Evolutionary conservation across 2,797 vertebrate species (phyloP), one percentile per base, ranked within the genome.

Genomic region (Hemibagrus guttatus): DNA sequence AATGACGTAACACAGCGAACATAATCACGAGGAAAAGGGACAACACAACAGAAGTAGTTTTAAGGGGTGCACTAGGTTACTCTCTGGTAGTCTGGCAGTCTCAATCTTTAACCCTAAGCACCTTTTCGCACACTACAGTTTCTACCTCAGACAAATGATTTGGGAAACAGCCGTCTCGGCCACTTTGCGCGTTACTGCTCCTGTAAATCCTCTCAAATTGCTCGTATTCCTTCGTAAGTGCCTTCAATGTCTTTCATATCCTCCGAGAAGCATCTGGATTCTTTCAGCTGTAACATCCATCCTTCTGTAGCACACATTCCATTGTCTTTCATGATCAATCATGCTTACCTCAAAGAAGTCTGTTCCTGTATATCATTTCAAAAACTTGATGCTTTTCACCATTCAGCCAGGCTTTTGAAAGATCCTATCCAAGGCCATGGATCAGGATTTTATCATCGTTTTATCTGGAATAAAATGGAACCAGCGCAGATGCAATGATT

Each of bases 181-280:
- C 56, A 80, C 76, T 59, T 26, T 59, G 56, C 17, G 2, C 56
- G 14, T 80, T 39, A 61, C 21, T 59, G 31, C 56, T 80, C 26
- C 3, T 68, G 61, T 66, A 54, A 35, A 54, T 52, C 21, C 68
- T 83, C n/a, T 69, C 6, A 14, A 28, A 64, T 64, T 66, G 31
- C 26, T 28, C 23, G 4, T 54, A 14, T 35, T 71, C 42, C 12
- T 35, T 69, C 49, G 26, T 56, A 39, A 66, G n/a, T 81, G 31
- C 17, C 76, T 59, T 4, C 11, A 23, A 23, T 79, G 35, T 81
- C 61, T 66, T 42, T 42, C 13, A n/a, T 42, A 42, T 81, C 23
- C 42, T 81, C 46, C 16, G 4, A 66, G 61, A 49, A 81, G n/a
- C 80, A 81, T 81, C 61, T 81, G 80, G 61, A 81, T 46, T 64